Evolutionary conservation across 1,140 invertebrate species (phyloP).

Genomic region (Pseudachorutes palmiensis): DNA sequence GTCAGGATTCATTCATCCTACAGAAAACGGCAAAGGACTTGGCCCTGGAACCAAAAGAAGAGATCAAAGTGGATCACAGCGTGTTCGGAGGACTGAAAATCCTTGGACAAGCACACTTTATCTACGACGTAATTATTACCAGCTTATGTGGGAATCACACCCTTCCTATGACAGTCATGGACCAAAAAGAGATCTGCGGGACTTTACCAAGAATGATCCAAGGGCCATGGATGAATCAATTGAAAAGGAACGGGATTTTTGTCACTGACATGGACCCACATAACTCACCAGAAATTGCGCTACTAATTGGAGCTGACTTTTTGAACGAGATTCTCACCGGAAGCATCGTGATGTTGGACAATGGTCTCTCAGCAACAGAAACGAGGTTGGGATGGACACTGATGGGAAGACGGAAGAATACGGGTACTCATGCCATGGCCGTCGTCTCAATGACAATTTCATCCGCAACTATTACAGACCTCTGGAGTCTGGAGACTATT

Average conservation of each 20-base stretch:
- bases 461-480: slow-evolving; percentile 35
- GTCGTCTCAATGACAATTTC: slow-evolving; percentile 32
- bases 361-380: slow-evolving; percentile 6
- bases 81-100: slow-evolving; percentile 10
- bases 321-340: slow-evolving; percentile 1
- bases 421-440: slow-evolving; percentile 9
- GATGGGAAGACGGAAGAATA: slow-evolving; percentile 1
- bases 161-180: neutral
- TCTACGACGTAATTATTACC: neutral
- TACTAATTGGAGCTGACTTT: slow-evolving; percentile 15
- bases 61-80: neutral
- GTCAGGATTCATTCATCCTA: slow-evolving; percentile 3
- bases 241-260: neutral
- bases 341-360: neutral
- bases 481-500: slow-evolving; percentile 42
- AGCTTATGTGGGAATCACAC: neutral
- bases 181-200: slow-evolving; percentile 2
- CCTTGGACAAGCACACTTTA: neutral
- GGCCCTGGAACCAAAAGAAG: neutral
- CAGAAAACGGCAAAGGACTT: neutral
- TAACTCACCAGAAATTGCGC: neutral
- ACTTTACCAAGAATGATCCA: neutral
- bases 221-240: neutral
- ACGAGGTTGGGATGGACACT: slow-evolving; percentile 17
- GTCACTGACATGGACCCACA: neutral